These are phyloP conservation scores for Microcebus jonahi DNA, from an alignment of 2,113 vertebrate genomes.

Conservation along the genomic window DNA sequence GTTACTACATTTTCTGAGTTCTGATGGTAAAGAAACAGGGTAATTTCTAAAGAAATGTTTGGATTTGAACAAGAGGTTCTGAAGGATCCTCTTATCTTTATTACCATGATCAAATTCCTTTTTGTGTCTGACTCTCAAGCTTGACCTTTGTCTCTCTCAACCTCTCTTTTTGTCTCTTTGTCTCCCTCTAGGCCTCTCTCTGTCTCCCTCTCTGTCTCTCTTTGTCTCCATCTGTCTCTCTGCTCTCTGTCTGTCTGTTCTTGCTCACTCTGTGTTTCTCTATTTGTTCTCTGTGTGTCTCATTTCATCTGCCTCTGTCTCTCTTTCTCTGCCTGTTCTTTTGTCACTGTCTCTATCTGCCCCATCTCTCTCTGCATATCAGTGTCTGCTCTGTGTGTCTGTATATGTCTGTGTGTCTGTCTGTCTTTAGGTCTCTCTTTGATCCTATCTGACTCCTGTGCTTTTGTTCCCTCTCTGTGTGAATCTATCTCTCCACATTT, in stretches of 20 bases:
- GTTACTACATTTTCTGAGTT: background rate
- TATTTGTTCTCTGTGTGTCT: background rate
- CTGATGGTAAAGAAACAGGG: background rate
- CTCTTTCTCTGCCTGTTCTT: background rate
- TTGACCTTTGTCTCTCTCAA: background rate
- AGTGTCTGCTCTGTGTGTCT: background rate
- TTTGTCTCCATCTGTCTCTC: background rate
- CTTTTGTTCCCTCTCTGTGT: background rate
- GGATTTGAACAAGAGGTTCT: background rate
- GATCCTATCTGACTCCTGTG: background rate
- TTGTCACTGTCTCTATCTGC: background rate
- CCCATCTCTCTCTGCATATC: background rate
- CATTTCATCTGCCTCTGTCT: background rate
- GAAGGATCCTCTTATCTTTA: background rate
- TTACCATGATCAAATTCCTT: background rate
- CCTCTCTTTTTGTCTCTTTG: background rate
- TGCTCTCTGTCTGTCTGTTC: background rate
- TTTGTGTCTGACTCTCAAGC: background rate
- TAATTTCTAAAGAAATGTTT: conserved; percentile 8
- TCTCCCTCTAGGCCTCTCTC: background rate
- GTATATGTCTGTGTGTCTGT: rapidly evolving
- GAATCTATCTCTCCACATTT: background rate
- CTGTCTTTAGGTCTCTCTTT: background rate
- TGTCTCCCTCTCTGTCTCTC: background rate
- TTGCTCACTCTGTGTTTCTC: background rate